These are phyloP conservation scores for Sarcophaga subvicina DNA, from an alignment of 2,888 invertebrate genomes.

Conservation along the genomic window DNA sequence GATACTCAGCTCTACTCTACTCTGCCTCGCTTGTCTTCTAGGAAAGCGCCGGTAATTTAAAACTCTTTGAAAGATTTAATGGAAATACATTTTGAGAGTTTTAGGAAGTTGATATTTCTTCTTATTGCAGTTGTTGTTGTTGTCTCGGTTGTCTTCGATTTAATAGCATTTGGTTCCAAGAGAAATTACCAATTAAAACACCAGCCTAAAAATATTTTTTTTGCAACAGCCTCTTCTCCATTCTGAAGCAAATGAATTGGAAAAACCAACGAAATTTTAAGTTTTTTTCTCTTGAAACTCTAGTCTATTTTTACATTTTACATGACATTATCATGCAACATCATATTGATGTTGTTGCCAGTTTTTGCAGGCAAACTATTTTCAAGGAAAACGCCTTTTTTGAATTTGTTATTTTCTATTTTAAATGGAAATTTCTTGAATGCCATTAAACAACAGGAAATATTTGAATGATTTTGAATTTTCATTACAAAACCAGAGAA, in stretches of 20 bases:
- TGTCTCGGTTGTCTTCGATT: too few relatives aligned
- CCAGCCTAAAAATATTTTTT: too few relatives aligned
- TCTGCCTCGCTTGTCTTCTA: slow-evolving; percentile 44
- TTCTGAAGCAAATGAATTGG: too few relatives aligned
- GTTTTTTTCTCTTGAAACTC: not conserved
- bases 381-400: slow-evolving; percentile 20
- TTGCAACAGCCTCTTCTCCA: too few relatives aligned
- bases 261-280: not conserved
- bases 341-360: not conserved
- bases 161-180: not conserved
- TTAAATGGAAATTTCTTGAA: slow-evolving; percentile 5
- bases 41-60: slow-evolving; percentile 52
- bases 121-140: not conserved
- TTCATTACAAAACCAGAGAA: not conserved
- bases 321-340: not conserved
- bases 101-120: slow-evolving; percentile 18
- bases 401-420: slow-evolving; percentile 25
- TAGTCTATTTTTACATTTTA: not conserved
- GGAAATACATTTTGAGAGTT: slow-evolving; percentile 23
- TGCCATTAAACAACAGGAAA: not conserved
- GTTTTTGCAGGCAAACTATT: not conserved
- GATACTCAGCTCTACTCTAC: not conserved
- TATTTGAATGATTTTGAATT: not conserved
- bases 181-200: not conserved
- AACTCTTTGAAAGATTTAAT: slow-evolving; percentile 30